Conservation (phyloP, 2,888 invertebrate genomes). For the Aleiodes testaceus region DNA sequence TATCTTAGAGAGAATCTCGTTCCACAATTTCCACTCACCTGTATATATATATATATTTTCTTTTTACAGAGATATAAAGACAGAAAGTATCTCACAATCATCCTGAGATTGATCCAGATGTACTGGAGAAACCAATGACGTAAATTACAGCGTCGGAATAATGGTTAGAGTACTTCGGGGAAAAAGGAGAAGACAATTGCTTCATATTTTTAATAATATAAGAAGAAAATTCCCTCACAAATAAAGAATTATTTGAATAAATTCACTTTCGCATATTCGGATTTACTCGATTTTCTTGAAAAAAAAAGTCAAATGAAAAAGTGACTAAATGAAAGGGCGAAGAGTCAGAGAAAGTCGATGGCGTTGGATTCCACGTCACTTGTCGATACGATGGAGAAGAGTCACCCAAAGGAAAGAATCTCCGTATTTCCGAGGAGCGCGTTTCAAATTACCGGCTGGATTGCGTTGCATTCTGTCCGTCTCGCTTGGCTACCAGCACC, state of each 20-base stretch:
- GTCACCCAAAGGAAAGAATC: slow-evolving; percentile 62
- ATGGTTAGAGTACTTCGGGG: background rate
- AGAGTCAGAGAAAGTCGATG: slow-evolving; percentile 17
- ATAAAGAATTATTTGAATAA: background rate
- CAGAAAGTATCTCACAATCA: slow-evolving; percentile 18
- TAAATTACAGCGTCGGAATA: background rate
- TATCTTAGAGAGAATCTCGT: slow-evolving; percentile 12
- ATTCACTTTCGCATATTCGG: background rate
- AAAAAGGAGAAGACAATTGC: slow-evolving; percentile 11
- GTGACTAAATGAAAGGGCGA: slow-evolving; percentile 6
- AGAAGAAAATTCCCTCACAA: no score
- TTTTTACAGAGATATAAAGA: slow-evolving; percentile 2
- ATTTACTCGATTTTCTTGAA: background rate
- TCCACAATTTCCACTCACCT: background rate
- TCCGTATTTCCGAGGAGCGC: slow-evolving; percentile 64
- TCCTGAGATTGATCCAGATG: slow-evolving; percentile 33
- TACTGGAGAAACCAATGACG: slow-evolving; percentile 18
- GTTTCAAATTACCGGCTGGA: slow-evolving; percentile 67
- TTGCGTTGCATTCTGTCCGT: slow-evolving; percentile 69
- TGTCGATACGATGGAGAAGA: slow-evolving; percentile 26
- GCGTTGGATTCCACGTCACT: slow-evolving; percentile 29
- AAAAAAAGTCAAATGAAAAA: slow-evolving; percentile 2
- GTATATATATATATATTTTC: slow-evolving; percentile 4
- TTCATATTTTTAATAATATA: no score
- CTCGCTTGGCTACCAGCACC: slow-evolving; percentile 64